These are phyloP conservation scores for Callipepla squamata DNA, from an alignment of 2,113 vertebrate genomes.

Conservation along the genomic window DNA sequence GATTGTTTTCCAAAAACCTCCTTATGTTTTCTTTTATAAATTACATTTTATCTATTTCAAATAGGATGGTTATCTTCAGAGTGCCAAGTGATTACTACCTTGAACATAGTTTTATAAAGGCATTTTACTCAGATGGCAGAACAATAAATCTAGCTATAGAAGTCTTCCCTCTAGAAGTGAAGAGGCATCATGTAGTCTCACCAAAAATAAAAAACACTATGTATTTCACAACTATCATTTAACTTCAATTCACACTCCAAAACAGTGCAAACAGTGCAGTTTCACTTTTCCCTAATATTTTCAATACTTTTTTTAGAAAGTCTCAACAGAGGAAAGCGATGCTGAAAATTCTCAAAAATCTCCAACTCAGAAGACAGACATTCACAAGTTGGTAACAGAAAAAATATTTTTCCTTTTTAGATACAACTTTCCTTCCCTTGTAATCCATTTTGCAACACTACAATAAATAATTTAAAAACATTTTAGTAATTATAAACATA, in stretches of 20 bases:
- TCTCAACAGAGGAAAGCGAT: background rate
- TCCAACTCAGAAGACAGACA: background rate
- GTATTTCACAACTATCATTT: background rate
- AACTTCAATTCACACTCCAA: background rate
- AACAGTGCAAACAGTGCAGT: background rate
- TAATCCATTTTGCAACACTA: background rate
- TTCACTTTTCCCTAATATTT: background rate
- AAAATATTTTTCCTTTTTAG: background rate
- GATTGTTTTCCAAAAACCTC: background rate
- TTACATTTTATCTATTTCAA: background rate
- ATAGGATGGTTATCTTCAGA: background rate
- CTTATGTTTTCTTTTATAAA: background rate
- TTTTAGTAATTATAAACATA: background rate
- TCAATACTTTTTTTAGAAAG: background rate
- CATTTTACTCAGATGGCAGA: background rate
- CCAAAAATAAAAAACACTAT: background rate
- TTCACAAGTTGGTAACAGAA: background rate
- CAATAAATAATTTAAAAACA: background rate
- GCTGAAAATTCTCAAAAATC: background rate
- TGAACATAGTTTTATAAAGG: background rate
- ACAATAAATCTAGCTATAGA: background rate
- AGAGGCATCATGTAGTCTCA: background rate
- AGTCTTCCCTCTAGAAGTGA: background rate
- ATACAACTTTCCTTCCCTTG: background rate
- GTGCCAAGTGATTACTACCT: background rate